Evolutionary conservation across 2,113 vertebrate genomes (phyloP).

Genomic region (Lophochroa leadbeateri): DNA sequence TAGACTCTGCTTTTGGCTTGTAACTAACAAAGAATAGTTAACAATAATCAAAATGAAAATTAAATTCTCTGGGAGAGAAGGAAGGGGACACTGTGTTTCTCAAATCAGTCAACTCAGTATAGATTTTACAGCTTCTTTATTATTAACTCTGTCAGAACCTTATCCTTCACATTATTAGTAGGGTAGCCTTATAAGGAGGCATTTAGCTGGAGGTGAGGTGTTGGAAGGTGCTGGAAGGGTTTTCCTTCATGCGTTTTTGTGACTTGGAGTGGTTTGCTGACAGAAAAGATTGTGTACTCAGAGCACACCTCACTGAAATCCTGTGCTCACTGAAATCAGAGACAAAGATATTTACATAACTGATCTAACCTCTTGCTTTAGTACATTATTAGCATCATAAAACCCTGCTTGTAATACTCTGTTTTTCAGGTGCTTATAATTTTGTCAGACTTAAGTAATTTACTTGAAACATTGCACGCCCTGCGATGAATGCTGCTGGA

Average conservation of each 20-base stretch:
- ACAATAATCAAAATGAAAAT: background rate
- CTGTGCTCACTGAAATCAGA: background rate
- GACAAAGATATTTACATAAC: background rate
- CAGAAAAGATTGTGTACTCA: background rate
- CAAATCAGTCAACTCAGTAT: background rate
- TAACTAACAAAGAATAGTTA: background rate
- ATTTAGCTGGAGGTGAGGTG: background rate
- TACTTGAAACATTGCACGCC: background rate
- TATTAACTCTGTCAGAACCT: background rate
- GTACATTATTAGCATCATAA: background rate
- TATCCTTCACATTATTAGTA: background rate
- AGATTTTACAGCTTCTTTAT: background rate
- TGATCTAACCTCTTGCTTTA: background rate
- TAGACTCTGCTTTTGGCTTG: constrained; percentile 22
- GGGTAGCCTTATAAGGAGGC: background rate
- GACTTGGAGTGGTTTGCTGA: background rate
- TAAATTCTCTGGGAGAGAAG: background rate
- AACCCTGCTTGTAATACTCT: background rate
- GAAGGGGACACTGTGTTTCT: background rate
- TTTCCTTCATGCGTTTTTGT: background rate
- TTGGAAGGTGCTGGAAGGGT: background rate
- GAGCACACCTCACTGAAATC: background rate
- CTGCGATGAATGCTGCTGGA: background rate
- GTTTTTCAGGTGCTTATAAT: background rate
- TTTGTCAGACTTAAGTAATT: background rate